Percentiles rank a stretch among this genome's conserved stretches.
These are phyloP conservation scores for Pseudorhombus dupliciocellatus DNA, from an alignment of 2,113 vertebrate genomes.

Conservation along the genomic window DNA sequence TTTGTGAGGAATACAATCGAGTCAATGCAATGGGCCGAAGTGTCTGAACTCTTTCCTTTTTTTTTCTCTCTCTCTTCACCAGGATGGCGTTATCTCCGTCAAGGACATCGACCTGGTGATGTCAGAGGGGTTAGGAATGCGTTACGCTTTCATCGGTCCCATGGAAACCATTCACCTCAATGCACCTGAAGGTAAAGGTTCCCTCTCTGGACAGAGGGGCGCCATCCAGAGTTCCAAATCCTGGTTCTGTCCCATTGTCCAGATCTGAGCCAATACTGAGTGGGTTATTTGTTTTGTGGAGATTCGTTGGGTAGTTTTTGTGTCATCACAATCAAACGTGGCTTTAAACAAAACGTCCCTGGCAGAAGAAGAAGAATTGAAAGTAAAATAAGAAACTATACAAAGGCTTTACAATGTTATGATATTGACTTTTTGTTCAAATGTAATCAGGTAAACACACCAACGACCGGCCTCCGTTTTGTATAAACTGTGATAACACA, in stretches of 20 bases:
- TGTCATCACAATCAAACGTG: no score
- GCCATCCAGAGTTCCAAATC: background rate
- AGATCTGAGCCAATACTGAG: no score
- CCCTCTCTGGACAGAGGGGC: background rate
- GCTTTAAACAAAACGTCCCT: no score
- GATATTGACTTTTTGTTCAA: background rate
- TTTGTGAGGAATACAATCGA: background rate
- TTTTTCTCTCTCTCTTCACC: constrained; percentile 26
- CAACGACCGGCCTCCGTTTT: background rate
- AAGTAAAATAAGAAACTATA: no score
- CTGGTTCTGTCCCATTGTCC: no score
- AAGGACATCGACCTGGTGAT: constrained; percentile 95
- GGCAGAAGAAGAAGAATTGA: no score
- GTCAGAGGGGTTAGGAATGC: constrained; percentile 96
- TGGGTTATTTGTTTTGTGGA: no score
- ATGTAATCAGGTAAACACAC: background rate
- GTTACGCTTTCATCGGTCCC: constrained; percentile 95
- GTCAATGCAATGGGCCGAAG: background rate
- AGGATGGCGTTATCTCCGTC: constrained; percentile 94
- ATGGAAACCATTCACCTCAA: constrained; percentile 99
- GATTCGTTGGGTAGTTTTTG: no score
- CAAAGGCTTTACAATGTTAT: background rate
- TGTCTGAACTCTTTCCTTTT: background rate
- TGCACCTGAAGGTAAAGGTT: constrained; percentile 82
- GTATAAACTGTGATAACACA: constrained; percentile 5